Evolutionary conservation across 2,888 invertebrate genomes (phyloP).

Genomic region (Agrypnus murinus): DNA sequence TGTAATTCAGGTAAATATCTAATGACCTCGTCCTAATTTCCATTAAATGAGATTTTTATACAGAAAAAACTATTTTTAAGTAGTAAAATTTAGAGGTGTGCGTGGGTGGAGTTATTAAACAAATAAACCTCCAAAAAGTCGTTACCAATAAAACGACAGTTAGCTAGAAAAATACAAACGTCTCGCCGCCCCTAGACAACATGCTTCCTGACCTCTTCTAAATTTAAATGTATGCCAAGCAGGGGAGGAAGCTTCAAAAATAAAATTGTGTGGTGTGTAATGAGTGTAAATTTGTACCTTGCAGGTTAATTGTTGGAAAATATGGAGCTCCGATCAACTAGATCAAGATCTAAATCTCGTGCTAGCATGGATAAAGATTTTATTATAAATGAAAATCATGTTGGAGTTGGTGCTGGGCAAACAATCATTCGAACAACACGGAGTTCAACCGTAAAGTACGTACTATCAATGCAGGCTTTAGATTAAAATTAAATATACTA

Average conservation of each 20-base stretch:
- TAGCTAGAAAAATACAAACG: slow-evolving; percentile 10
- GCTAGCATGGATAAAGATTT: slow-evolving; percentile 76
- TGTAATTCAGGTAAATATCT: too few species aligned
- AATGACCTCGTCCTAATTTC: too few species aligned
- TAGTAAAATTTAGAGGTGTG: not conserved
- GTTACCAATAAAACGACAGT: slow-evolving; percentile 17
- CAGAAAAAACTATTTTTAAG: not conserved
- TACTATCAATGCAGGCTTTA: too few species aligned
- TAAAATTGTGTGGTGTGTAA: not conserved
- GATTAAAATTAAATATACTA: too few species aligned
- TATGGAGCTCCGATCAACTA: slow-evolving; percentile 76
- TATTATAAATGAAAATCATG: slow-evolving; percentile 69
- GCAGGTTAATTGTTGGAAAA: slow-evolving; percentile 37
- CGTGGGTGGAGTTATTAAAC: slow-evolving; percentile 37
- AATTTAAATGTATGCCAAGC: slow-evolving; percentile 31
- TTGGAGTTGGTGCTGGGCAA: slow-evolving; percentile 61
- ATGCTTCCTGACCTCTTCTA: slow-evolving; percentile 23
- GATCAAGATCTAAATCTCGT: slow-evolving; percentile 81
- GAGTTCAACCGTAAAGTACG: slow-evolving; percentile 74
- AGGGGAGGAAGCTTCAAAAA: slow-evolving; percentile 40
- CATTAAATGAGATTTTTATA: too few species aligned
- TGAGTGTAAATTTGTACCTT: slow-evolving; percentile 43
- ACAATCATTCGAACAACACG: slow-evolving; percentile 64
- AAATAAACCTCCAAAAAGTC: slow-evolving; percentile 26
- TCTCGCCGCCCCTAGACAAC: slow-evolving; percentile 22